Evolutionary conservation across 1,140 invertebrate genomes (phyloP).

Genomic region (Meloidogyne chitwoodi): DNA sequence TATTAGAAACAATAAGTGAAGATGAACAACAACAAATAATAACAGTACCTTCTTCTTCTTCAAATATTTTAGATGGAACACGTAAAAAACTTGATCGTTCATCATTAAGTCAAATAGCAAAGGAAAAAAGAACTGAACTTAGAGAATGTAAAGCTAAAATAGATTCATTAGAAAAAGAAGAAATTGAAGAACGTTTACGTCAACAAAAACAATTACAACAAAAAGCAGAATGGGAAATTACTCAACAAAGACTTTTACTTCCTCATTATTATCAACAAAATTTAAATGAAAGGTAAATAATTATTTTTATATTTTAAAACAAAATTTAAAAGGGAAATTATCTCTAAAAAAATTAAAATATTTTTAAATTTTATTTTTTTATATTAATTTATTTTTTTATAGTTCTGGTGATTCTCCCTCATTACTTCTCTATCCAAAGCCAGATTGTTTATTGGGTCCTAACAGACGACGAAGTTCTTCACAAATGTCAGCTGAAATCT

Average conservation of each 20-base stretch:
- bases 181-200: background rate
- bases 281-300: background rate
- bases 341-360: too few species aligned
- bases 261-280: background rate
- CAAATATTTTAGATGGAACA: background rate
- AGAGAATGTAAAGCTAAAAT: constrained; percentile 30
- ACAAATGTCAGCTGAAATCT: background rate
- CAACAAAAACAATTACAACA: background rate
- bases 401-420: background rate
- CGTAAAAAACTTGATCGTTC: constrained; percentile 1
- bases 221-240: constrained; percentile 2
- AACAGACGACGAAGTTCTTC: background rate
- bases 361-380: background rate
- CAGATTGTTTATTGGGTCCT: background rate
- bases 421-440: background rate
- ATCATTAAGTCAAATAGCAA: constrained; percentile 19
- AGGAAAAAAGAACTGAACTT: constrained; percentile 21
- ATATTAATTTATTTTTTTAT: background rate
- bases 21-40: constrained; percentile 5
- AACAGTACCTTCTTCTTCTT: background rate
- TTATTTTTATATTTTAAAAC: background rate
- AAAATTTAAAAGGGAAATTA: background rate
- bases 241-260: constrained; percentile 2
- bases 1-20: constrained; percentile 18
- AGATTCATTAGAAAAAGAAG: constrained; percentile 23